Conservation (phyloP, 2,113 vertebrate species). For the Glaucomys volans region DNA sequence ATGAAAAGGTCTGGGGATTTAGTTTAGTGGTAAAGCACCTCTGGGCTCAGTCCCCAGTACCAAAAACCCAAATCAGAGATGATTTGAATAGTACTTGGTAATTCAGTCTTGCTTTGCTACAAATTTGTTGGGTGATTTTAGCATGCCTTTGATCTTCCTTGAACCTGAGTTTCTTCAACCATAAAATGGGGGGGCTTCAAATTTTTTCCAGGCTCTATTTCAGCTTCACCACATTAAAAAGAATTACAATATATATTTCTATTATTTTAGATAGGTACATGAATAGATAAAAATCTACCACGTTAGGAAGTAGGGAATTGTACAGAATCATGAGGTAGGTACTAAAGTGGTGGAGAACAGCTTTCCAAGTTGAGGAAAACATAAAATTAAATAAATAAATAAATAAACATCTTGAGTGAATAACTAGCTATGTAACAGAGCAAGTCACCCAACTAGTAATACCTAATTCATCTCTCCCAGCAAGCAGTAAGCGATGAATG, state of each 20-base stretch:
- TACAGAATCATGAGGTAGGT: background rate
- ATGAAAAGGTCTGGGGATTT: too few species aligned
- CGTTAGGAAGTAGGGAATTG: background rate
- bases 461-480: background rate
- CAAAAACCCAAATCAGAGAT: background rate
- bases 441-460: too few species aligned
- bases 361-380: background rate
- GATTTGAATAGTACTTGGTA: background rate
- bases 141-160: background rate
- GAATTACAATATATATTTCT: background rate
- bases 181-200: background rate
- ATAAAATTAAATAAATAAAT: background rate
- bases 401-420: background rate
- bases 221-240: background rate
- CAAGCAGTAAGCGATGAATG: background rate
- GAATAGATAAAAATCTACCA: background rate
- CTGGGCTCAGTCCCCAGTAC: too few species aligned
- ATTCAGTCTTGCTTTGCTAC: background rate
- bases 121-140: background rate
- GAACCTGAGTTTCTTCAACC: constrained; percentile 5
- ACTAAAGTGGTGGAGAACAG: background rate
- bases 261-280: background rate
- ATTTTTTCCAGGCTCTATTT: background rate
- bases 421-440: background rate
- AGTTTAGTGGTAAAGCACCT: too few species aligned